Evolutionary conservation across 2,888 invertebrate genomes (phyloP).

Genomic region (Syritta pipiens): DNA sequence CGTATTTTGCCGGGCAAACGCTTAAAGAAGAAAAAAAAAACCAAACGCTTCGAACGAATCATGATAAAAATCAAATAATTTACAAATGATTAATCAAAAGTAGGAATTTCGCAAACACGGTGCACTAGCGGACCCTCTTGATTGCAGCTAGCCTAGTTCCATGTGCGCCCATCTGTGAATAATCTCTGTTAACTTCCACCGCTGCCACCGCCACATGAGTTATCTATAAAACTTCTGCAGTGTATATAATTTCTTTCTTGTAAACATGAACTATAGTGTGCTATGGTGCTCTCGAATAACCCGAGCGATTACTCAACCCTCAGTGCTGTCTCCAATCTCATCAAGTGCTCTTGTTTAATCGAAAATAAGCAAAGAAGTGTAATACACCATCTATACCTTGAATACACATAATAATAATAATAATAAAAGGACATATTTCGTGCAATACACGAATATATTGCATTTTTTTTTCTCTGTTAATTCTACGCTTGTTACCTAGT

Average conservation of each 20-base stretch:
- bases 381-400: neutral
- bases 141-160: neutral
- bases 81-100: constrained; percentile 27
- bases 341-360: constrained; percentile 66
- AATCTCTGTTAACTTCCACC: constrained; percentile 1
- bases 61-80: constrained; percentile 49
- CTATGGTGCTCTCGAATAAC: constrained; percentile 30
- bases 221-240: constrained; percentile 15
- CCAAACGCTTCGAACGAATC: neutral
- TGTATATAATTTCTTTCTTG: constrained; percentile 36
- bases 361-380: constrained; percentile 40
- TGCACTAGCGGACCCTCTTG: neutral
- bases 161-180: neutral
- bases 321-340: constrained; percentile 62
- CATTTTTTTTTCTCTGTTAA: constrained; percentile 7
- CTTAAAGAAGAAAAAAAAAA: constrained; percentile 3
- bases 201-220: neutral
- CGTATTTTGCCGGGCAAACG: constrained; percentile 41
- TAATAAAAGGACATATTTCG: constrained; percentile 22
- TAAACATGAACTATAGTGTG: constrained; percentile 37
- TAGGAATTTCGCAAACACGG: neutral
- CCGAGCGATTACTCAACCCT: constrained; percentile 60
- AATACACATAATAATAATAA: neutral
- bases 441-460: constrained; percentile 3
- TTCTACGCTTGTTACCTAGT: constrained; percentile 32